Evolutionary conservation across 2,797 vertebrate species (phyloP).

Genomic region (Sebastes hubbsi): DNA sequence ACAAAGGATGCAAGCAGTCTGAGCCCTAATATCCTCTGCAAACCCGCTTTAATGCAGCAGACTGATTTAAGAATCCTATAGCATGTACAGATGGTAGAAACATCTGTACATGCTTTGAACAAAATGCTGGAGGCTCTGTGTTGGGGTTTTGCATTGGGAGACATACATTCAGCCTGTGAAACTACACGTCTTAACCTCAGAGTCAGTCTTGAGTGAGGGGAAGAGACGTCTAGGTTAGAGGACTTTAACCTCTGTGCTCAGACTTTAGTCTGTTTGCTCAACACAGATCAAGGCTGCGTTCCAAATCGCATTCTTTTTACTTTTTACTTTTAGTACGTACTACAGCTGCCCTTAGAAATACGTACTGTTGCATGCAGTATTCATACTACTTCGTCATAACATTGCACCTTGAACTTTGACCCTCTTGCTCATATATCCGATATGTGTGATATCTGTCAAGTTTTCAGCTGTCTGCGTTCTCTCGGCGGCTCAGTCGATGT

Average conservation of each 20-base stretch:
- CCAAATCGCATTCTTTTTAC: neutral
- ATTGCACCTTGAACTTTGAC: too few relatives aligned
- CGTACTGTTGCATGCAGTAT: neutral
- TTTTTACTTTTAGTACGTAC: neutral
- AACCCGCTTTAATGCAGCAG: neutral
- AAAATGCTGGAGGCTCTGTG: neutral
- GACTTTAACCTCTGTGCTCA: conserved; percentile 10
- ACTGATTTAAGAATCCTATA: neutral
- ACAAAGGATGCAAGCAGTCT: neutral
- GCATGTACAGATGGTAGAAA: neutral
- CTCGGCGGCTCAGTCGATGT: neutral
- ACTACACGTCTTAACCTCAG: neutral
- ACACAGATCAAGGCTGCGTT: neutral
- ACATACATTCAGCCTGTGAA: neutral
- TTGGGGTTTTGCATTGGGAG: neutral
- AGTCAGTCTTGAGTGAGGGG: neutral
- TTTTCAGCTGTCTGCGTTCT: neutral
- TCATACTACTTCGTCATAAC: neutral
- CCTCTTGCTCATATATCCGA: neutral
- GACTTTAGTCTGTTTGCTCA: neutral
- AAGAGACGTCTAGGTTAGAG: neutral
- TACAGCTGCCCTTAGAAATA: neutral
- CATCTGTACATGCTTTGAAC: neutral
- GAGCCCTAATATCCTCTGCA: neutral
- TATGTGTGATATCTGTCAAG: neutral